These are phyloP conservation scores for Petrocephalus schoutedeni DNA, from an alignment of 2,797 vertebrate genomes.

Conservation along the genomic window DNA sequence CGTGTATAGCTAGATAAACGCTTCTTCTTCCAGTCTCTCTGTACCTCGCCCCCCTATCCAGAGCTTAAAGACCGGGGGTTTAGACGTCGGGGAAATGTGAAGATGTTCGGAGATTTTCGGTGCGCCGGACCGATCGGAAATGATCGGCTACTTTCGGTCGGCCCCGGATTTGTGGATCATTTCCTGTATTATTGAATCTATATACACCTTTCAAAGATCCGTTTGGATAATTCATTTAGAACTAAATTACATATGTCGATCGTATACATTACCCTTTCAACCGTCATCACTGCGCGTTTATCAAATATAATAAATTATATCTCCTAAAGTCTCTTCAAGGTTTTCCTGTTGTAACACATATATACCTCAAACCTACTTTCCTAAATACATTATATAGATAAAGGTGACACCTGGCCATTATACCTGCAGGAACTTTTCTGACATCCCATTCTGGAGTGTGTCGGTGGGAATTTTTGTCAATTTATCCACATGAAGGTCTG, in stretches of 20 bases:
- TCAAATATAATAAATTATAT: neutral
- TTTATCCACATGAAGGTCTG: neutral
- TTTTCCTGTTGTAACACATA: neutral
- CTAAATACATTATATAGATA: neutral
- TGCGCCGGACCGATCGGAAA: constrained; percentile 49
- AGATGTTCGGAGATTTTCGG: constrained; percentile 55
- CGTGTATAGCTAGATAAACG: neutral
- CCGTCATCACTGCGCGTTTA: neutral
- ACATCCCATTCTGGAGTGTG: neutral
- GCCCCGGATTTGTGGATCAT: constrained; percentile 36
- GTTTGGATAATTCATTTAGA: neutral
- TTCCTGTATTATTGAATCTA: neutral
- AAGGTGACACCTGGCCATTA: neutral
- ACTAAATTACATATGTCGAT: neutral
- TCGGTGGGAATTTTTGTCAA: neutral
- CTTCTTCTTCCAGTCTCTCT: constrained; percentile 44
- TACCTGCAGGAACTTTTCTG: neutral
- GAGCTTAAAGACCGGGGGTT: constrained; percentile 52
- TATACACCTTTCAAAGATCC: neutral
- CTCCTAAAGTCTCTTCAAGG: neutral
- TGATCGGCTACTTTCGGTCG: constrained; percentile 58
- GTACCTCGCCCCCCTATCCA: constrained; percentile 52
- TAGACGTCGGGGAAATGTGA: constrained; percentile 60
- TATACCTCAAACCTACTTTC: neutral
- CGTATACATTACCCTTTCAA: neutral